Percentiles rank a stretch among this genome's conserved stretches.
phyloP scores from a whole-genome alignment of 1,140 invertebrate species.

The Dysdera silvatica region DNA sequence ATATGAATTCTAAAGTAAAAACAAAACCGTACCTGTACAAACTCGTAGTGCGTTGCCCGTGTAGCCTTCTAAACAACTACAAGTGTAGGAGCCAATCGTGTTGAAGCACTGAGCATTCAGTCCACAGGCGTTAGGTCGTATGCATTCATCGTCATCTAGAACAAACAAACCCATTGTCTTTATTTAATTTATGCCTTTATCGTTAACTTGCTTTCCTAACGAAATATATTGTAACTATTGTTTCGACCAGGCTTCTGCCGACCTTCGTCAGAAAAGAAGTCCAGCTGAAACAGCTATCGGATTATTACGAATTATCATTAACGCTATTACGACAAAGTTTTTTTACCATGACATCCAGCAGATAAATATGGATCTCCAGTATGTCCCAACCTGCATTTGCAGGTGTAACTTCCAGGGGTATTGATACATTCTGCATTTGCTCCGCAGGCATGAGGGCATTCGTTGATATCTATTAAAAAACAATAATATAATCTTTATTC shows the following conservation, averaged over 20 bases:
- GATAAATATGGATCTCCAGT: slow-evolving; percentile 53
- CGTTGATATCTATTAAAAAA: slow-evolving; percentile 51
- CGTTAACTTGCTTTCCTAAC: too few relatives aligned
- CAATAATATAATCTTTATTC: too few relatives aligned
- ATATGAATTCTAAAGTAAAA: too few relatives aligned
- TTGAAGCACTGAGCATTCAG: slow-evolving; percentile 76
- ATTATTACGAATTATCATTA: too few relatives aligned
- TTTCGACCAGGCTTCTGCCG: too few relatives aligned
- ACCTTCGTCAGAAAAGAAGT: too few relatives aligned
- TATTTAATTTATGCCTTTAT: too few relatives aligned
- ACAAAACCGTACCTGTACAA: slow-evolving; percentile 55
- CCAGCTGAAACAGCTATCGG: too few relatives aligned
- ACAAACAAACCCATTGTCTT: background rate
- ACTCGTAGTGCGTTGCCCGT: slow-evolving; percentile 73
- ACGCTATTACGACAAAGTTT: background rate
- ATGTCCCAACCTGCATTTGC: slow-evolving; percentile 71
- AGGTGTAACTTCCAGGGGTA: slow-evolving; percentile 64
- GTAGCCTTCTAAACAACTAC: slow-evolving; percentile 71
- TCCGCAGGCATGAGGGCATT: slow-evolving; percentile 48
- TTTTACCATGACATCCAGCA: slow-evolving; percentile 34
- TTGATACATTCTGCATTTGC: slow-evolving; percentile 56
- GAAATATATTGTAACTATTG: too few relatives aligned
- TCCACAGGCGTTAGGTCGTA: slow-evolving; percentile 58
- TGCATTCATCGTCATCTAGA: slow-evolving; percentile 46
- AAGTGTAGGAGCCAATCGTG: slow-evolving; percentile 73